Percentiles rank a stretch among this genome's conserved stretches.
phyloP scores from a whole-genome alignment of 2,113 vertebrate species.

The Pelvicachromis taeniatus region DNA sequence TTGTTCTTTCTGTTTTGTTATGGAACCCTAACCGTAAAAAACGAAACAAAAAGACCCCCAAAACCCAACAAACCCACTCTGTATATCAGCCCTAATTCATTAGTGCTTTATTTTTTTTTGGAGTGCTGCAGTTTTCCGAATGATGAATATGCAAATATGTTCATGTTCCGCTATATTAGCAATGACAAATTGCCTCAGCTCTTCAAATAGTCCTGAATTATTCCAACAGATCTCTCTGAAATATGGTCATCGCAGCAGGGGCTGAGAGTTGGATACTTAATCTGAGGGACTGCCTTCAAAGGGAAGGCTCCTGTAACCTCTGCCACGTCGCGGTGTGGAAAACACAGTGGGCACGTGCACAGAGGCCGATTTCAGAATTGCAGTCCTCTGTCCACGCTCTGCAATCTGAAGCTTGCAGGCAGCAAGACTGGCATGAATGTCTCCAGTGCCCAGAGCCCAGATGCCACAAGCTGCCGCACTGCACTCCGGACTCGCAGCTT shows the following conservation, averaged over 20 bases:
- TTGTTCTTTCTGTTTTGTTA: neutral
- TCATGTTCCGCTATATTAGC: conserved; percentile 15
- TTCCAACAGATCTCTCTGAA: conserved; percentile 26
- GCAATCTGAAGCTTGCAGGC: conserved; percentile 63
- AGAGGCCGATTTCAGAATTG: conserved; percentile 39
- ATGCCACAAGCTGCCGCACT: conserved; percentile 23
- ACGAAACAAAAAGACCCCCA: rapidly evolving
- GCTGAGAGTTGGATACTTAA: conserved; percentile 24
- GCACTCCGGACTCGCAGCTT: conserved; percentile 30
- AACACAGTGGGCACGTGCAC: conserved; percentile 52
- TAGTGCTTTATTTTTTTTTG: neutral
- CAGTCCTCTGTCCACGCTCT: conserved; percentile 37
- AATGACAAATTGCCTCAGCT: conserved; percentile 24
- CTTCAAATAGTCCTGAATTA: conserved; percentile 19
- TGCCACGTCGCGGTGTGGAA: conserved; percentile 49
- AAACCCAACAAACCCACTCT: neutral
- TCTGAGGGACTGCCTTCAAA: conserved; percentile 43
- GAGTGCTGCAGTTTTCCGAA: neutral
- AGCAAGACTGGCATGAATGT: conserved; percentile 43
- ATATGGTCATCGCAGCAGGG: conserved; percentile 24
- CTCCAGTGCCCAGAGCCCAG: neutral
- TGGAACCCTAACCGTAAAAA: neutral
- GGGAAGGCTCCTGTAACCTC: conserved; percentile 42
- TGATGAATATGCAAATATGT: conserved; percentile 37
- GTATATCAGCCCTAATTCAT: conserved; percentile 3